Base-by-base conservation (phyloP, 2,113 vertebrate species). In the Eudyptes chrysolophus region DNA sequence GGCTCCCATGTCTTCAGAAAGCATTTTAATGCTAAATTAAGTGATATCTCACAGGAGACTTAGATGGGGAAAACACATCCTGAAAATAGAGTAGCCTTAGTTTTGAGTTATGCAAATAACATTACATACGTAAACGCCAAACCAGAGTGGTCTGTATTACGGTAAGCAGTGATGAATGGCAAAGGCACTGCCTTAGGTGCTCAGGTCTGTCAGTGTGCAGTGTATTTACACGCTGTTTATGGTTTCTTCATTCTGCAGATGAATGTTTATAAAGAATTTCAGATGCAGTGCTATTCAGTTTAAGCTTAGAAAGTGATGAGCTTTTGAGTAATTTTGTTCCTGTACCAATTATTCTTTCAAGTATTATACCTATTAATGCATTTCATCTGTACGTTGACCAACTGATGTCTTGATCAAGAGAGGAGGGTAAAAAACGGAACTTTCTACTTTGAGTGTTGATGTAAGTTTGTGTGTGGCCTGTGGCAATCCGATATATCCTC, bases 261-360 rank as follows among this genome's bases (percentile, higher is more conserved):
- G 57, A 85, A 87, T 40, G 34, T 92, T 92, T 57, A 29, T 57
- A 29, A 52, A 44, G 34, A 34, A 17, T 44, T 87, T 78, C 29
- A 36, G 71, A 60, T 34, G 21, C 36, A 52, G 34, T 44, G 76
- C 49, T 95, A 2, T 69, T 86, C 49, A 48, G 62, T 69, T 94
- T 42, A 65, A 78, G 80, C 61, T 76, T 95, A 90, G 81, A 34
- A 89, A 52, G 54, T 51, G 13, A 60, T 3, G 9, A 71, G 36
- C 70, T 94, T 94, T 94, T 48, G 34, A 81, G 68, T 90, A 81
- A 64, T 81, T 96, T 68, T 68, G 26, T 89, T 96, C 44, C 26
- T 90, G 84, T 90, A 76, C 40, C 62, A 78, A 8, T 66, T 92
- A 5, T 30, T 95, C 93, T 95, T 94, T 42, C 30, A 40, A 76